Percentiles rank a stretch among this genome's conserved stretches.
These are phyloP conservation scores for Orthonychiurus folsomi DNA, from an alignment of 2,888 invertebrate species.

Conservation along the genomic window DNA sequence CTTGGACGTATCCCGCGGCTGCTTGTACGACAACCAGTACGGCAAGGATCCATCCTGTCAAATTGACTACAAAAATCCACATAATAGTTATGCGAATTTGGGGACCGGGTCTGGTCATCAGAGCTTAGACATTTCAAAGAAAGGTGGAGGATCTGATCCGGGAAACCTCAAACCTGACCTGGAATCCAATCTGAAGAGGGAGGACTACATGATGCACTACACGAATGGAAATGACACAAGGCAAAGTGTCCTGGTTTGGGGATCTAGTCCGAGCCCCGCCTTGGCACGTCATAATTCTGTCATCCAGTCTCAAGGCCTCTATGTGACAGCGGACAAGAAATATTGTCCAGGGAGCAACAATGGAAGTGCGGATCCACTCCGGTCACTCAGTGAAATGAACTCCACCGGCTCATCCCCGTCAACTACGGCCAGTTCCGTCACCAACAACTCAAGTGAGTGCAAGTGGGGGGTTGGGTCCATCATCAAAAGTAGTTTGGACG, in stretches of 20 bases:
- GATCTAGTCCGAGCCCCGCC: constrained; percentile 43
- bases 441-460: constrained; percentile 12
- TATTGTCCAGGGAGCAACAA: constrained; percentile 17
- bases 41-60: constrained; percentile 23
- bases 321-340: constrained; percentile 10
- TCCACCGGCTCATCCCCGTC: constrained; percentile 3
- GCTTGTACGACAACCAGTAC: constrained; percentile 26
- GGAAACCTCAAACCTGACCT: constrained; percentile 17
- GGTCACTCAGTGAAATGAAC: constrained; percentile 26
- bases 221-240: constrained; percentile 44
- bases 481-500: constrained; percentile 22
- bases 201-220: constrained; percentile 24
- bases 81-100: constrained; percentile 15
- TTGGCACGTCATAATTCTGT: constrained; percentile 33
- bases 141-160: neutral
- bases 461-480: constrained; percentile 21
- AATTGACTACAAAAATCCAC: constrained; percentile 42
- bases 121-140: constrained; percentile 10
- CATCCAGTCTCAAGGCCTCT: constrained; percentile 22
- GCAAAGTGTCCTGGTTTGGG: constrained; percentile 93
- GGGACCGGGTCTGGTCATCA: constrained; percentile 7
- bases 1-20: constrained; percentile 56
- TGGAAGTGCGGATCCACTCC: constrained; percentile 25
- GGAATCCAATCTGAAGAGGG: constrained; percentile 18
- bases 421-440: neutral